Evolutionary conservation across 2,888 invertebrate species (phyloP).

Genomic region (Syritta pipiens): DNA sequence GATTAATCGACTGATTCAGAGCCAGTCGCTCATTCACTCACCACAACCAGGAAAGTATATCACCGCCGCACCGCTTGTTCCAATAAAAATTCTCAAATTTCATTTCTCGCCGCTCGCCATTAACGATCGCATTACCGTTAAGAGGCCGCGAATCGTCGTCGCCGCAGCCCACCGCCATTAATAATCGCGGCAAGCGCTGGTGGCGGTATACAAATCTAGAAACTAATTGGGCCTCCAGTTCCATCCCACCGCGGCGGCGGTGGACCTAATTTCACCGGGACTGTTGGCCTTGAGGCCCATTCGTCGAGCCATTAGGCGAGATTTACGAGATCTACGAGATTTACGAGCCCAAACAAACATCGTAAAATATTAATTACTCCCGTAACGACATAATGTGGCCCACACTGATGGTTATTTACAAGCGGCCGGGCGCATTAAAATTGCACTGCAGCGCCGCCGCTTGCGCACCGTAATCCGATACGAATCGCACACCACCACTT

Average conservation of each 20-base stretch:
- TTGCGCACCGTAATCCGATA: constrained; percentile 44
- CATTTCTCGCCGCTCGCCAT: background rate
- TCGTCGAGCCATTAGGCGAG: constrained; percentile 36
- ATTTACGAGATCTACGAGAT: too few species aligned
- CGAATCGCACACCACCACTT: constrained; percentile 26
- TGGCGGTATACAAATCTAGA: background rate
- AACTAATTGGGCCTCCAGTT: background rate
- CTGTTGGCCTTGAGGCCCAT: background rate
- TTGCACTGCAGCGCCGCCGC: constrained; percentile 15
- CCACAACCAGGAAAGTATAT: too few species aligned
- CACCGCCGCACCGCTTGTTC: background rate
- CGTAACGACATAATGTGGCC: constrained; percentile 51
- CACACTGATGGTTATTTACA: constrained; percentile 40
- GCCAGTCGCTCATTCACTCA: background rate
- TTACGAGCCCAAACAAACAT: constrained; percentile 54
- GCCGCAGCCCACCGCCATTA: too few species aligned
- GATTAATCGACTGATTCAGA: too few species aligned
- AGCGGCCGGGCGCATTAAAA: constrained; percentile 31
- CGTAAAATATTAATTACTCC: constrained; percentile 66
- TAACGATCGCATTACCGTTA: background rate
- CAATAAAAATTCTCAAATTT: background rate
- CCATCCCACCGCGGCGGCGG: background rate
- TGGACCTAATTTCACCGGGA: background rate
- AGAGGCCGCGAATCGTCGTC: too few species aligned
- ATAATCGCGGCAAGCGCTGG: too few species aligned